Conservation (phyloP, 2,888 invertebrate genomes). For the Gymnocheta viridis region DNA sequence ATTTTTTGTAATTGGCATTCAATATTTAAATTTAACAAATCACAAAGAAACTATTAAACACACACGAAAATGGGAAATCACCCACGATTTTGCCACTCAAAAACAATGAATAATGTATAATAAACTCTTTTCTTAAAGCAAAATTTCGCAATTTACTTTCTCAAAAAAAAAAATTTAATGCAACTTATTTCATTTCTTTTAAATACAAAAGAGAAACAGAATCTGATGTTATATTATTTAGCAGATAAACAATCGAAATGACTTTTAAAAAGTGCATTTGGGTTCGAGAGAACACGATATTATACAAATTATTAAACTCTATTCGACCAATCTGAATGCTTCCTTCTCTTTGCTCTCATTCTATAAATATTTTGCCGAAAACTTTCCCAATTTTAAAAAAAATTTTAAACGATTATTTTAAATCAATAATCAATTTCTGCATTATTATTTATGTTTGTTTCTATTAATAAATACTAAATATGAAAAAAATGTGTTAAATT, state of each 20-base stretch:
- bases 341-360: not conserved
- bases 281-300: constrained; percentile 4
- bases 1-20: too few species aligned
- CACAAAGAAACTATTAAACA: too few species aligned
- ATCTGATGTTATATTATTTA: not conserved
- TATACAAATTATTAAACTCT: not conserved
- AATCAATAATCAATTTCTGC: constrained; percentile 34
- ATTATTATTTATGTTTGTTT: constrained; percentile 5
- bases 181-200: not conserved
- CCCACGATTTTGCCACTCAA: too few species aligned
- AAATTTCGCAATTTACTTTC: too few species aligned
- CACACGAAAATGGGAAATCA: too few species aligned
- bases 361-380: not conserved
- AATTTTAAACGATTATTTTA: not conserved
- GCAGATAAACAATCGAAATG: not conserved
- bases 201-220: not conserved
- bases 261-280: not conserved
- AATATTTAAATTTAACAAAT: too few species aligned
- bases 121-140: too few species aligned
- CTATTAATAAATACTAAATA: constrained; percentile 20
- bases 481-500: constrained; percentile 33
- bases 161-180: too few species aligned
- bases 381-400: constrained; percentile 16
- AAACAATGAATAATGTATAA: too few species aligned
- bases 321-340: not conserved